phyloP scores from a whole-genome alignment of 1,140 invertebrate genomes.

The Chrysoperla carnea region DNA sequence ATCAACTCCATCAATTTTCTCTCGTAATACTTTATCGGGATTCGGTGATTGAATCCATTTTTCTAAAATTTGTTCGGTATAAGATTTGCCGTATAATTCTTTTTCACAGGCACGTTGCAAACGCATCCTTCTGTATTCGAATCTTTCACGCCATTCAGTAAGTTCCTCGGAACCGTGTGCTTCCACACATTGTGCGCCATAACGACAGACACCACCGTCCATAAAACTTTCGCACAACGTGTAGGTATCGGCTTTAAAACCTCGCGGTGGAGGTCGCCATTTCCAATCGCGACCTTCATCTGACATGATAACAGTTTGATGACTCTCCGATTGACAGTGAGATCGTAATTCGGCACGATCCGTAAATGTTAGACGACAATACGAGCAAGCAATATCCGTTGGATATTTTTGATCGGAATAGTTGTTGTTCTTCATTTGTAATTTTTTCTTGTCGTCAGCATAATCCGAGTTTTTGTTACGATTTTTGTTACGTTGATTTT shows the following conservation, averaged over 20 bases:
- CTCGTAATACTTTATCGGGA: slow-evolving; percentile 35
- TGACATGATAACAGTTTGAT: slow-evolving; percentile 50
- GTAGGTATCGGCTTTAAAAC: slow-evolving; percentile 34
- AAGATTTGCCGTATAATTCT: slow-evolving; percentile 38
- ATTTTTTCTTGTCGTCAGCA: neutral
- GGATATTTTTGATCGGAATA: neutral
- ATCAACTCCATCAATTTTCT: slow-evolving; percentile 37
- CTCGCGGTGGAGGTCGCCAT: slow-evolving; percentile 46
- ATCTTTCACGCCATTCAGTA: slow-evolving; percentile 55
- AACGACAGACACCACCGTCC: slow-evolving; percentile 36
- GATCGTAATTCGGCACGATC: slow-evolving; percentile 35
- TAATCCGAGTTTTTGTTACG: neutral
- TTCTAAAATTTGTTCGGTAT: slow-evolving; percentile 44
- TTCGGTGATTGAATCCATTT: slow-evolving; percentile 37
- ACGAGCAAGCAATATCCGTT: slow-evolving; percentile 24
- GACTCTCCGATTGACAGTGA: slow-evolving; percentile 44
- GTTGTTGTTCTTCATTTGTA: neutral
- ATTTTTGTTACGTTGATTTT: neutral
- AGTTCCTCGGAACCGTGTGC: slow-evolving; percentile 57
- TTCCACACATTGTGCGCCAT: slow-evolving; percentile 53
- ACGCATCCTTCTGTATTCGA: slow-evolving; percentile 41
- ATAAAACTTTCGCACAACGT: slow-evolving; percentile 35
- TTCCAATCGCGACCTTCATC: slow-evolving; percentile 54
- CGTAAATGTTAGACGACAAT: slow-evolving; percentile 41
- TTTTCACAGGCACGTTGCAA: slow-evolving; percentile 46